A percentile compares a stretch with the other conserved stretches of the same genome.
phyloP scores from a whole-genome alignment of 2,888 invertebrate genomes.

The Gastrophysa polygoni region DNA sequence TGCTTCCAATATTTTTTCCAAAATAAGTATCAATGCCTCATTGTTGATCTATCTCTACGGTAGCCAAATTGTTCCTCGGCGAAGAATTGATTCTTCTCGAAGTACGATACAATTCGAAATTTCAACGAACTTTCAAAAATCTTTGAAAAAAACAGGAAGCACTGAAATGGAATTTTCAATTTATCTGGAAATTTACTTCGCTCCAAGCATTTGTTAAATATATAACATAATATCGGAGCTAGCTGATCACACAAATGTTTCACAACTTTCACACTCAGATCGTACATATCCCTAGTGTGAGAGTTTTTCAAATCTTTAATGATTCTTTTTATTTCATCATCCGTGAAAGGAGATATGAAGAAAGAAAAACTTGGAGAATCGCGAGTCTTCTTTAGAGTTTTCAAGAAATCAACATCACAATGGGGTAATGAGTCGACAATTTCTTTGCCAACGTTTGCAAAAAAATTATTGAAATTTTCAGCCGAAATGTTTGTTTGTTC shows the following conservation, averaged over 20 bases:
- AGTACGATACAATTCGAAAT: too few species aligned
- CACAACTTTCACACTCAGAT: neutral
- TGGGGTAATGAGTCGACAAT: constrained; percentile 5
- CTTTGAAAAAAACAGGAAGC: too few species aligned
- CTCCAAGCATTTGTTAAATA: too few species aligned
- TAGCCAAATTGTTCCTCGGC: too few species aligned
- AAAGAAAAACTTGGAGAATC: neutral
- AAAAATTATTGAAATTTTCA: neutral
- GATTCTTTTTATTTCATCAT: neutral
- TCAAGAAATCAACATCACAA: neutral
- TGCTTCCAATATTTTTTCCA: too few species aligned
- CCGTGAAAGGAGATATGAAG: neutral
- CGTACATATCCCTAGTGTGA: neutral
- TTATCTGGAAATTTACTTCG: too few species aligned
- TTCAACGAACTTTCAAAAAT: too few species aligned
- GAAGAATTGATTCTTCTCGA: too few species aligned
- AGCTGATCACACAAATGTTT: neutral
- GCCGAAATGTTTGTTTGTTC: neutral
- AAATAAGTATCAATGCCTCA: too few species aligned
- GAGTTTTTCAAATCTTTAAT: neutral
- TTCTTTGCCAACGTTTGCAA: neutral
- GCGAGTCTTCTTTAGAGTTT: constrained; percentile 5
- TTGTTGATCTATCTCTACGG: too few species aligned
- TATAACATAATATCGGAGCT: neutral
- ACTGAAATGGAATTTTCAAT: too few species aligned